Conservation (phyloP, 2,797 vertebrate genomes). For the Poecilia velifera region DNA sequence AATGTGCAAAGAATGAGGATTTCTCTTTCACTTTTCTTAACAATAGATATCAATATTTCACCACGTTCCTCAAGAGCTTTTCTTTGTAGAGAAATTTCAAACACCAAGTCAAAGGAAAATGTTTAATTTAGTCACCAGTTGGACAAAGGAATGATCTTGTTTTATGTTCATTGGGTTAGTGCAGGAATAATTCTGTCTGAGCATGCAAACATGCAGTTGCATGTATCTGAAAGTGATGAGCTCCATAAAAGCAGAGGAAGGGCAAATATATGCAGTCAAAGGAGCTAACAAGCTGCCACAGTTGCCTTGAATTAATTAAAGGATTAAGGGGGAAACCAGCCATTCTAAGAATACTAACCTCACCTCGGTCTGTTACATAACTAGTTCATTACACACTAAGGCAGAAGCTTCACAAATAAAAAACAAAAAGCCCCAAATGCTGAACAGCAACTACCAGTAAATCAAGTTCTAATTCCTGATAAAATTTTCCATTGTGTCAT, state of each 20-base stretch:
- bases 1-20: conserved; percentile 45
- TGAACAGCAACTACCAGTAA: neutral
- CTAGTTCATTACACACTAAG: neutral
- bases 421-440: neutral
- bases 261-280: neutral
- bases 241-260: neutral
- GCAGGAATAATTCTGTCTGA: neutral
- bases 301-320: conserved; percentile 31
- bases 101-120: neutral
- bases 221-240: neutral
- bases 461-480: neutral
- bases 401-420: neutral
- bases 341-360: conserved; percentile 10
- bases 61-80: neutral
- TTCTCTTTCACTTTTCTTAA: conserved; percentile 46
- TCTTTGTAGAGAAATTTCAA: neutral
- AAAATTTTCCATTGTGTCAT: too few relatives aligned
- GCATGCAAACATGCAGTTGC: neutral
- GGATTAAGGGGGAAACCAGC: conserved; percentile 34
- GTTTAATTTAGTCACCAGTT: neutral
- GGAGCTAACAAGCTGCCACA: neutral
- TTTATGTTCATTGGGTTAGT: neutral
- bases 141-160: neutral
- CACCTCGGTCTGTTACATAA: conserved; percentile 32
- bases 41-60: conserved; percentile 12